Percentiles rank a stretch among this genome's conserved stretches.
Evolutionary conservation across 2,888 invertebrate species (phyloP).

Genomic region (Tuta absoluta): DNA sequence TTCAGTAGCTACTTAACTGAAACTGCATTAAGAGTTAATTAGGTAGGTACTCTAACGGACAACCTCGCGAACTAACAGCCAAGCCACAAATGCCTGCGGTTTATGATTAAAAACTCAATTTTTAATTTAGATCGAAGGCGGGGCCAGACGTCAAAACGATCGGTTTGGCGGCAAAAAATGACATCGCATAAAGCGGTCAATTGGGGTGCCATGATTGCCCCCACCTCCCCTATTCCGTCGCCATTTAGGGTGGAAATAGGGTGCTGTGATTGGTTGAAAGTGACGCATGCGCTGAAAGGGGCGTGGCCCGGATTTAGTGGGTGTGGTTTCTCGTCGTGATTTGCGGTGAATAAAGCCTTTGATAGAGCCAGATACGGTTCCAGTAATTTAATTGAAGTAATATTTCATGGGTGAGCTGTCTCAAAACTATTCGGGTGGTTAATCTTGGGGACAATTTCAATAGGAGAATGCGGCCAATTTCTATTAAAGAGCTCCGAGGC

Average conservation of each 20-base stretch:
- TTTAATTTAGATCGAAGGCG: slow-evolving; percentile 65
- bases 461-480: slow-evolving; percentile 11
- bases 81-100: slow-evolving; percentile 60
- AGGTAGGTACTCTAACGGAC: slow-evolving; percentile 42
- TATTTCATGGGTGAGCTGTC: slow-evolving; percentile 23
- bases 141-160: slow-evolving; percentile 61
- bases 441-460: slow-evolving; percentile 14
- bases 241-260: slow-evolving; percentile 45
- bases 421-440: slow-evolving; percentile 22
- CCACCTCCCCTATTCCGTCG: slow-evolving; percentile 35
- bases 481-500: not conserved
- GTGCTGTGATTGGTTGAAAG: slow-evolving; percentile 56
- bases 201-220: slow-evolving; percentile 62
- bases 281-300: slow-evolving; percentile 62
- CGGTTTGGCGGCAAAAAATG: slow-evolving; percentile 75
- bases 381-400: slow-evolving; percentile 30
- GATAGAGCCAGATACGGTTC: slow-evolving; percentile 66
- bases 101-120: slow-evolving; percentile 67
- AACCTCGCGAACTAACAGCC: slow-evolving; percentile 52
- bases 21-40: slow-evolving; percentile 37
- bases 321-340: slow-evolving; percentile 74
- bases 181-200: slow-evolving; percentile 73
- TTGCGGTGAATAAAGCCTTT: slow-evolving; percentile 76
- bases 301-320: slow-evolving; percentile 70
- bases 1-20: slow-evolving; percentile 25